These are phyloP conservation scores for Luscinia luscinia DNA, from an alignment of 2,797 vertebrate species.

Conservation along the genomic window DNA sequence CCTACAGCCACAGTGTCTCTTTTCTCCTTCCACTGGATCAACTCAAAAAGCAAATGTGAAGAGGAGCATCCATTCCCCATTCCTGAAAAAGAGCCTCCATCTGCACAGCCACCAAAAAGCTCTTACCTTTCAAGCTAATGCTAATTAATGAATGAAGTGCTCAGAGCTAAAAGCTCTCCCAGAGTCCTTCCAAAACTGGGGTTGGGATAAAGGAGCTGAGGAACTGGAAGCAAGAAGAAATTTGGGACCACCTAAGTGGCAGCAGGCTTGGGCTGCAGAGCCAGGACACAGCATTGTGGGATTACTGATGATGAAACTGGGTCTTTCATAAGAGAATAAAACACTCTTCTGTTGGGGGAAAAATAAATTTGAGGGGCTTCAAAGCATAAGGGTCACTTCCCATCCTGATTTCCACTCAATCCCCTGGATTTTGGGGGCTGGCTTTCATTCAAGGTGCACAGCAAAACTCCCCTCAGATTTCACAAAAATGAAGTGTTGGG, in stretches of 20 bases:
- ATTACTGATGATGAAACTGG: not conserved
- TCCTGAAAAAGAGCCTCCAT: not conserved
- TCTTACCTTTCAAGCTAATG: not conserved
- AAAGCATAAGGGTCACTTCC: not conserved
- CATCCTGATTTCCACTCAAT: not conserved
- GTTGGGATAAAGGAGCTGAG: not conserved
- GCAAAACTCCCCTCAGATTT: not conserved
- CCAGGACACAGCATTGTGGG: fast-evolving
- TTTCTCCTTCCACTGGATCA: not conserved
- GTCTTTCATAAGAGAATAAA: not conserved
- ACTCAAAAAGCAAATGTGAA: not conserved
- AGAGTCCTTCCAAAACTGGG: not conserved
- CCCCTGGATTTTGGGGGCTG: not conserved
- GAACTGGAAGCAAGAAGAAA: not conserved
- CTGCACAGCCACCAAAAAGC: not conserved
- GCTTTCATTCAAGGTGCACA: fast-evolving
- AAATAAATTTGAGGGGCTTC: not conserved
- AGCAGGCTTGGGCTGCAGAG: not conserved
- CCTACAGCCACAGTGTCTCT: not conserved
- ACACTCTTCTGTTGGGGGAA: not conserved
- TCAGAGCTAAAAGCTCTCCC: not conserved
- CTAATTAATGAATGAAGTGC: not conserved
- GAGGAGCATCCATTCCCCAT: not conserved
- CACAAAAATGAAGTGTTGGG: not conserved
- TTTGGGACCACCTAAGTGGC: not conserved